Evolutionary conservation across 2,113 vertebrate species (phyloP), one percentile per base, ranked within the genome.

Genomic region (Xenopus laevis): DNA sequence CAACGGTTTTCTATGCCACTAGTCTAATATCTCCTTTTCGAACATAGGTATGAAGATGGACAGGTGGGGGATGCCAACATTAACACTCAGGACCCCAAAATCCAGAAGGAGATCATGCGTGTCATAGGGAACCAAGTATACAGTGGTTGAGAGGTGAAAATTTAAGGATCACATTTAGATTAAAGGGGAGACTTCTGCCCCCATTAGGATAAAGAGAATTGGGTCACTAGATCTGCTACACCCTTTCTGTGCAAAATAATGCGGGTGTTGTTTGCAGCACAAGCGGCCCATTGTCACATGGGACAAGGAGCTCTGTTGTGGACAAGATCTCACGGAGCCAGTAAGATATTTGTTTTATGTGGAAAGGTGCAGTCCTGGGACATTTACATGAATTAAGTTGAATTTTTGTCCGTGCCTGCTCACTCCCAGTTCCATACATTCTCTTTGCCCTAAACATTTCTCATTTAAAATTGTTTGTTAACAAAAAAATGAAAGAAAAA

Each of bases 11-110:
- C 33, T 40, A 40, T 40, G 33, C 33, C 8, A 40, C 33, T 40
- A 9, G 5, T 40, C 1, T 40, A 40, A 40, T 40, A 40, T 9
- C 20, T 60, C 58, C 21, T 27, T 12, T 15, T 67, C 23, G 9
- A 50, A 15, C 6, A 66, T 90, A 99, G 97, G 88, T 99, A 99
- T 4, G 97, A 99, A 83, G 96, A 99, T 9, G 97, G 97, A 72
- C 97, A 99, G 85, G 97, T 99, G 80, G 97, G 97, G 86, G 97
- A 99, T 2, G 97, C 97, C 81, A 99, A 99, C 87, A 99, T 99
- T 86, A 99, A 99, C 92, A 99, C 97, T 91, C 97, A 99, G 93
- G 97, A 99, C 90, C 97, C 96, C 80, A 99, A 98, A 87, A 96
- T 99, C 80, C 97, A 99, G 89, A 98, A 98, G 89, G 97, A 99